Evolutionary conservation across 1,140 invertebrate species (phyloP).

Genomic region (Ceratina japonica): DNA sequence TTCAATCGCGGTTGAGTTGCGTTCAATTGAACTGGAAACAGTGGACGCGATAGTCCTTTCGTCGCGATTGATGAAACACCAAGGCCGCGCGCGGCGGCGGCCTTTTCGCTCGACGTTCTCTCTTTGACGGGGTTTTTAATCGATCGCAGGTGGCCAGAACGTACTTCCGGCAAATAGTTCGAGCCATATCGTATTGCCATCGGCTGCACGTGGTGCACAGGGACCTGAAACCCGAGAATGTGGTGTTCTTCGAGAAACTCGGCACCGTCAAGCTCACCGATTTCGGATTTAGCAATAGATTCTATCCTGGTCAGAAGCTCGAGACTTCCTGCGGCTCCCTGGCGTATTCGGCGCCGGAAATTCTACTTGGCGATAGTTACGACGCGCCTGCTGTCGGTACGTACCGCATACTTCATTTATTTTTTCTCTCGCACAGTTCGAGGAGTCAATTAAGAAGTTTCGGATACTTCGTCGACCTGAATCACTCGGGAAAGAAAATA

Average conservation of each 20-base stretch:
- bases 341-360: slow-evolving; percentile 99
- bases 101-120: background rate
- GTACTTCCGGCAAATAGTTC: slow-evolving; percentile 97
- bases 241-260: slow-evolving; percentile 98
- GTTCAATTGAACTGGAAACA: background rate
- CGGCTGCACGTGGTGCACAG: slow-evolving; percentile 95
- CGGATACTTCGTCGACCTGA: too few relatives aligned
- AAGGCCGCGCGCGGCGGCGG: background rate
- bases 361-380: slow-evolving; percentile 96
- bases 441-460: too few relatives aligned
- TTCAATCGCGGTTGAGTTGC: too few relatives aligned
- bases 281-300: slow-evolving; percentile 99
- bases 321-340: slow-evolving; percentile 99
- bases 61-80: background rate
- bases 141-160: slow-evolving; percentile 87
- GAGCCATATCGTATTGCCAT: slow-evolving; percentile 99
- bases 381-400: slow-evolving; percentile 95
- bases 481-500: too few relatives aligned
- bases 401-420: slow-evolving; percentile 57
- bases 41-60: background rate
- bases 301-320: slow-evolving; percentile 97
- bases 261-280: slow-evolving; percentile 99
- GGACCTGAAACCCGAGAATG: slow-evolving; percentile 99
- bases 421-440: too few relatives aligned
- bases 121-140: slow-evolving; percentile 15